Evolutionary conservation across 1,140 invertebrate genomes (phyloP), one percentile per base, ranked within the genome.

Genomic region (Wiebesia pumilae): DNA sequence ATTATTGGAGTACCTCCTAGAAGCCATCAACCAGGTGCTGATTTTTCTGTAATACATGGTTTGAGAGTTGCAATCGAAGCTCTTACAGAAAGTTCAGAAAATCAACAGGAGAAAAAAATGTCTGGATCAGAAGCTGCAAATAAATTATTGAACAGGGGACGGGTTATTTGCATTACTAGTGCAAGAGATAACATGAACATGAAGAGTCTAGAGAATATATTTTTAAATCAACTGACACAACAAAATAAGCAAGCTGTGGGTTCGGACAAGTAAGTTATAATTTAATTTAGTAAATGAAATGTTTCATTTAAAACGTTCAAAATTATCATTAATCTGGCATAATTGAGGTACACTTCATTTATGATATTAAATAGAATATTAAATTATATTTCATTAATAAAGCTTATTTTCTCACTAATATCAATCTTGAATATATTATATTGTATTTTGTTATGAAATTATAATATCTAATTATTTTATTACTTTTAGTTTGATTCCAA

Each of bases 81-180:
- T 0, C 90, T 99, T 0, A 96, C 96, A 80, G 97, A 98, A 92
- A 96, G 96, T 77, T 97, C 97, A 0, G 96, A 97, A 73, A 94
- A 95, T 80, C 97, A 98, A 87, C 91, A 95, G 89, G 92, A 94
- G 89, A 94, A 95, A 91, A 90, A 95, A 92, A 92, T 94, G 87
- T 92, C 95, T 75, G 88, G 95, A 88, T 94, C 94, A 89, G 93
- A 97, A 92, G 94, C 94, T 94, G 94, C 95, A 21, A 93, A 90
- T 27, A 94, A 94, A 91, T 90, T 95, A 12, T 90, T 95, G 54
- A 97, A 96, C 91, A 96, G 96, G 87, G 97, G 97, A 43, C 94
- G 98, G 83, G 96, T 99, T 19, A 97, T 99, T 89, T 98, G 97
- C 90, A 96, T 99, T 9, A 98, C 98, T 7, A 97, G 97, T 90